Evolutionary conservation across 2,797 vertebrate genomes (phyloP).

Genomic region (Lacerta bilineata): DNA sequence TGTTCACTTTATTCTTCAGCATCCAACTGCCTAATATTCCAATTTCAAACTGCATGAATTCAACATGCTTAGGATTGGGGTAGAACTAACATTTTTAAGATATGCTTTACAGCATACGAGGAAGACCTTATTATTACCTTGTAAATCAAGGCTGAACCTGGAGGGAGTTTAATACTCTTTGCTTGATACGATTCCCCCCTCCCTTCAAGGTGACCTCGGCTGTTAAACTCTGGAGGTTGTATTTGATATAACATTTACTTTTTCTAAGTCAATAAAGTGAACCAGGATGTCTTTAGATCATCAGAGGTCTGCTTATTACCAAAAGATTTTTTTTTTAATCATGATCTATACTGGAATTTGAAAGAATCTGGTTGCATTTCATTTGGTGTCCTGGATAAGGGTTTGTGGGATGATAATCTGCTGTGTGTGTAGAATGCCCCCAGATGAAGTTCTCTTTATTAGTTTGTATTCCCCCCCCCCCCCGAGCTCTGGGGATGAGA

Average conservation of each 20-base stretch:
- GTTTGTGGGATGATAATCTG: constrained; percentile 59
- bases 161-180: constrained; percentile 66
- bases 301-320: constrained; percentile 75
- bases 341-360: constrained; percentile 72
- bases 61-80: neutral
- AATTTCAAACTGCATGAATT: neutral
- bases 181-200: constrained; percentile 67
- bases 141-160: constrained; percentile 75
- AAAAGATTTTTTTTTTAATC: constrained; percentile 66
- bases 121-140: constrained; percentile 76
- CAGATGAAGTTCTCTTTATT: constrained; percentile 76
- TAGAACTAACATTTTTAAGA: constrained; percentile 37
- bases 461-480: constrained; percentile 37
- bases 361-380: constrained; percentile 74
- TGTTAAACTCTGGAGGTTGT: constrained; percentile 75
- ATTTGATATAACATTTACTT: constrained; percentile 79
- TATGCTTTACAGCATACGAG: constrained; percentile 46
- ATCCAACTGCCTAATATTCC: neutral
- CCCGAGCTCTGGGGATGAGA: constrained; percentile 70
- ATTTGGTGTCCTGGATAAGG: constrained; percentile 63
- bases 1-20: neutral
- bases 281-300: constrained; percentile 77
- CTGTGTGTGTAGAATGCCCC: constrained; percentile 63
- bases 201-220: constrained; percentile 79
- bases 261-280: constrained; percentile 75